These are phyloP conservation scores for Pterophyllum scalare DNA, from an alignment of 2,113 vertebrate genomes.

Conservation along the genomic window DNA sequence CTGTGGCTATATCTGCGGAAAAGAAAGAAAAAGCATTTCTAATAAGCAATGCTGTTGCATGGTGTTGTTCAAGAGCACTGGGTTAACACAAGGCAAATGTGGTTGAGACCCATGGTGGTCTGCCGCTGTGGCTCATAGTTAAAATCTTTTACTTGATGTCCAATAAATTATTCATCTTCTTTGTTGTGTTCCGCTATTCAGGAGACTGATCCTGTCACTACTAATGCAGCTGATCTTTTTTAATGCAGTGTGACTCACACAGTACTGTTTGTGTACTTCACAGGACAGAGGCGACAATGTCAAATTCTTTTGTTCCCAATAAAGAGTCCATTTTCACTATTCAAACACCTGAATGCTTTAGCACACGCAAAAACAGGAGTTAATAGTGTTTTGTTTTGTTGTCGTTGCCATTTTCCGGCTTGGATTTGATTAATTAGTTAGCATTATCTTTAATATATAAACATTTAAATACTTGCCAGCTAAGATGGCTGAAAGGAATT, in stretches of 20 bases:
- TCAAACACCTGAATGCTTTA: neutral
- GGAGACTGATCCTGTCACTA: no score
- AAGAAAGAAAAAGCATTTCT: neutral
- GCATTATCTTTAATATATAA: neutral
- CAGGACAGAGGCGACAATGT: no score
- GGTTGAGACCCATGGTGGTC: neutral
- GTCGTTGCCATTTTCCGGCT: neutral
- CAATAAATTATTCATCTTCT: neutral
- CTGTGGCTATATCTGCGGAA: neutral
- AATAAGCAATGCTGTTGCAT: neutral
- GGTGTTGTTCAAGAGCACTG: neutral
- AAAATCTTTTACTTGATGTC: neutral
- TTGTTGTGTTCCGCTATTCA: no score
- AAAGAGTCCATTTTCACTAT: neutral
- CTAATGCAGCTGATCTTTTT: no score
- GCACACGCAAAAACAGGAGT: neutral
- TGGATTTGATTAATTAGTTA: neutral
- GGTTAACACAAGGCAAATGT: neutral
- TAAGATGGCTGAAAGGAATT: slow-evolving; percentile 1
- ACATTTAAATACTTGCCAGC: neutral
- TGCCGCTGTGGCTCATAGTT: neutral
- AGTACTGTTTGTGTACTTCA: no score
- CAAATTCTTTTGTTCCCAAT: no score
- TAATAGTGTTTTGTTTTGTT: neutral
- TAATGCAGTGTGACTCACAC: no score